Evolutionary conservation across 2,888 invertebrate species (phyloP).

Genomic region (Nephrocerus scutellatus): DNA sequence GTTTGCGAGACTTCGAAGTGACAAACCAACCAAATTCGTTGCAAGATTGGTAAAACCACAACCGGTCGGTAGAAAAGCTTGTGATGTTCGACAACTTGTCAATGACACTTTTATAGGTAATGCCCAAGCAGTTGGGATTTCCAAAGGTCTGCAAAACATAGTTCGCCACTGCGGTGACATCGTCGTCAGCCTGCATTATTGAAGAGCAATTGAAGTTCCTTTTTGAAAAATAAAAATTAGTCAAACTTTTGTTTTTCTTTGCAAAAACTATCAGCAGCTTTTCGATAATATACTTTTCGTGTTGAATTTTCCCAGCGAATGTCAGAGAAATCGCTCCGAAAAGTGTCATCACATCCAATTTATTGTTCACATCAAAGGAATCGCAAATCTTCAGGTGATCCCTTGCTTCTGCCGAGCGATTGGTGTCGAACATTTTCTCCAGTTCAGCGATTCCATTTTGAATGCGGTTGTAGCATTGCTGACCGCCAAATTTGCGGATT

Average conservation of each 20-base stretch:
- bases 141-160: conserved; percentile 25
- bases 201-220: conserved; percentile 15
- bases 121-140: conserved; percentile 22
- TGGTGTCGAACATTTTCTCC: conserved; percentile 33
- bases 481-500: conserved; percentile 34
- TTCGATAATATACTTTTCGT: conserved; percentile 30
- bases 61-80: too few species aligned
- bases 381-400: conserved; percentile 39
- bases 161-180: conserved; percentile 33
- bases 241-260: too few species aligned
- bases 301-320: conserved; percentile 37
- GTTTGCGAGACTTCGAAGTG: conserved; percentile 55
- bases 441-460: conserved; percentile 37
- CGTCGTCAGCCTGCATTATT: conserved; percentile 25
- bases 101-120: conserved; percentile 26
- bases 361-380: conserved; percentile 34
- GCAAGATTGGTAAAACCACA: conserved; percentile 81
- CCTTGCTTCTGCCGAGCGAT: conserved; percentile 33
- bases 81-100: too few species aligned
- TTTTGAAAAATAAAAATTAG: neutral
- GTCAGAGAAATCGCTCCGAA: conserved; percentile 38
- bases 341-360: conserved; percentile 39
- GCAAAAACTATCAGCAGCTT: neutral
- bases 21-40: conserved; percentile 82
- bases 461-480: conserved; percentile 39